Base-by-base conservation (phyloP, 2,888 invertebrate species). In the Ectemnius cavifrons region DNA sequence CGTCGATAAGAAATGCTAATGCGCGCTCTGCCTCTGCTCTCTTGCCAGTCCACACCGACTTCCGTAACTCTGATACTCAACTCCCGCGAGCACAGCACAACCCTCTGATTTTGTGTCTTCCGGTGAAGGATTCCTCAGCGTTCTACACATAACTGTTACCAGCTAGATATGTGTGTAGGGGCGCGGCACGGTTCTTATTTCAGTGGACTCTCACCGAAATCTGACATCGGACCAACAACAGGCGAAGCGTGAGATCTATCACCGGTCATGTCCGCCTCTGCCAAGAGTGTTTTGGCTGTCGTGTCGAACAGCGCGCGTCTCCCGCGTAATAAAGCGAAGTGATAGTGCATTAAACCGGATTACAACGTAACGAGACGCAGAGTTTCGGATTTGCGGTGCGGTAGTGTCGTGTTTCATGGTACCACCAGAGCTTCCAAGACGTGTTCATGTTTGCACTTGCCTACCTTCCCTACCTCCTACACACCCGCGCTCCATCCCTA, bases 281-380 rank as follows among this genome's bases (percentile, higher is more conserved):
- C 70, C 77, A 74, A 79, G 74, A 66, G 72, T 77, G 65, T 70
- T 67, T 77, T 61, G 72, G 56, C 74, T 63, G 77, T 74, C 71
- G 45, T 57, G 67, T 46, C n/a, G 67, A 66, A 70, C 70, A 59
- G 37, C 47, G 59, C 47, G 59, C 63, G 16, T 14, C 37, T 63
- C 14, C 16, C 49, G 56, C 57, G 66, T 72, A 70, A 77, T 77
- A 66, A 70, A 74, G 69, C 69, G 61, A 70, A 72, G 69, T 27
- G 74, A 66, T 68, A 65, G 49, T 63, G 61, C 70, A 61, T 74
- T 74, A 74, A 77, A 74, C 67, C 56, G 74, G 70, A 69, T 77
- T 71, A 74, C 63, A 16, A 45, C 27, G 67, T 57, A 56, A 28
- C 63, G 63, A 59, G 37, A 58, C 8, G 11, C n/a, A 45, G 58